Conservation (phyloP, 35 echinoderm and acorn worm species). For the Hemicentrotus pulcherrimus region DNA sequence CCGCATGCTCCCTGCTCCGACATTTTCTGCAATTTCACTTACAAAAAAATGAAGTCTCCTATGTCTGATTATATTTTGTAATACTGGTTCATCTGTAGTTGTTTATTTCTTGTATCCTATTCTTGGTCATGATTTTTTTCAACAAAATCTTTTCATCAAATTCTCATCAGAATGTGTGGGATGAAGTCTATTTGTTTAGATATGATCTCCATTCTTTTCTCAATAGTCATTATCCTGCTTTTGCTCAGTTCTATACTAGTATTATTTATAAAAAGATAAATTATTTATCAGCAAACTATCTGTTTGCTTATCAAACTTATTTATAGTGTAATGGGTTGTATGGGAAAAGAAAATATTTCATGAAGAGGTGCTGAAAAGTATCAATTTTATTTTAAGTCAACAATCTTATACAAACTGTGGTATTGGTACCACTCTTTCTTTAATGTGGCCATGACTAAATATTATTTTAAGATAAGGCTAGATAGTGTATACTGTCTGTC, state of each 20-base stretch:
- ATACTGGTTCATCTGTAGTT: too few relatives aligned
- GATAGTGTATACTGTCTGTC: neutral
- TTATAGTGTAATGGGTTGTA: neutral
- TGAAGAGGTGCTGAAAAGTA: neutral
- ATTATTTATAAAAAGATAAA: neutral
- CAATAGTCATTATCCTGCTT: neutral
- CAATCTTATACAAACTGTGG: neutral
- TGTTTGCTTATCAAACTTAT: neutral
- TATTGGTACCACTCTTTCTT: neutral
- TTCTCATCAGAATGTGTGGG: too few relatives aligned
- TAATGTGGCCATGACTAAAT: neutral
- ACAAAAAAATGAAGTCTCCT: too few relatives aligned
- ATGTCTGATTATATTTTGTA: too few relatives aligned
- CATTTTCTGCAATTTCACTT: too few relatives aligned
- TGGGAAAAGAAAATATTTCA: neutral
- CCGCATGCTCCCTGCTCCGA: too few relatives aligned
- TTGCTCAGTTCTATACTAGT: neutral
- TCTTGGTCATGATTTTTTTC: too few relatives aligned
- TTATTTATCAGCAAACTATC: neutral
- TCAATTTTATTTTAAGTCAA: neutral
- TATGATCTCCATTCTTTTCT: neutral
- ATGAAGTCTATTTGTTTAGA: too few relatives aligned
- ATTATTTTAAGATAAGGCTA: neutral
- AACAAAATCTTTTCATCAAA: too few relatives aligned
- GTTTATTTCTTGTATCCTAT: too few relatives aligned